Evolutionary conservation across 2,888 invertebrate genomes (phyloP).

Genomic region (Myathropa florea): DNA sequence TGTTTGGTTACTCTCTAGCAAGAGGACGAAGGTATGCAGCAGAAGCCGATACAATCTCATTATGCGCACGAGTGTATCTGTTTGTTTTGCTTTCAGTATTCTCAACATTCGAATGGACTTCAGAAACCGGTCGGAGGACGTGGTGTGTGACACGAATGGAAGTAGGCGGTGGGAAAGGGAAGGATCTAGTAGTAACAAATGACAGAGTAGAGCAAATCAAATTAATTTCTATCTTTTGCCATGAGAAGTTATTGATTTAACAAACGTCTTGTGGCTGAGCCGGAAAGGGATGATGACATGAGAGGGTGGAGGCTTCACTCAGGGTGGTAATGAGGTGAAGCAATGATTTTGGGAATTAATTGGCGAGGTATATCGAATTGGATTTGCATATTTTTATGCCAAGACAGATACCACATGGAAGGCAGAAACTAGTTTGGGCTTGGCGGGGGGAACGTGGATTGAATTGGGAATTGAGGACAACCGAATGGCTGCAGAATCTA

Average conservation of each 20-base stretch:
- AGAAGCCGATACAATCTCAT: neutral
- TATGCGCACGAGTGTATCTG: neutral
- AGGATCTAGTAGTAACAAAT: neutral
- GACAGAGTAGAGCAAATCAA: neutral
- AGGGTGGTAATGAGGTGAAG: neutral
- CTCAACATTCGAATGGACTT: constrained; percentile 10
- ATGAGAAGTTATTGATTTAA: constrained; percentile 33
- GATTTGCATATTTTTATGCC: too few relatives aligned
- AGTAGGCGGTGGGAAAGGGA: neutral
- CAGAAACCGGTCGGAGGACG: constrained; percentile 1
- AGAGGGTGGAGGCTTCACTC: neutral
- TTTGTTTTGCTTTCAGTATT: constrained; percentile 43
- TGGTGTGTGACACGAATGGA: neutral
- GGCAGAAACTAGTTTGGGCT: too few relatives aligned
- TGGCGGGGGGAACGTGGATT: too few relatives aligned
- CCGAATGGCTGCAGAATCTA: too few relatives aligned
- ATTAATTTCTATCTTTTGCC: neutral
- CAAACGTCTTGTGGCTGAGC: constrained; percentile 27
- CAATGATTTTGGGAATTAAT: too few relatives aligned
- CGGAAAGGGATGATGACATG: neutral
- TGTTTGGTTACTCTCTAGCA: neutral
- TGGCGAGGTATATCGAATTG: too few relatives aligned
- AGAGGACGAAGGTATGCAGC: neutral
- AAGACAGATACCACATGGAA: too few relatives aligned
- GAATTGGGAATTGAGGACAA: too few relatives aligned